Conservation (phyloP, 2,113 vertebrate genomes). For the Mystacornis crossleyi region DNA sequence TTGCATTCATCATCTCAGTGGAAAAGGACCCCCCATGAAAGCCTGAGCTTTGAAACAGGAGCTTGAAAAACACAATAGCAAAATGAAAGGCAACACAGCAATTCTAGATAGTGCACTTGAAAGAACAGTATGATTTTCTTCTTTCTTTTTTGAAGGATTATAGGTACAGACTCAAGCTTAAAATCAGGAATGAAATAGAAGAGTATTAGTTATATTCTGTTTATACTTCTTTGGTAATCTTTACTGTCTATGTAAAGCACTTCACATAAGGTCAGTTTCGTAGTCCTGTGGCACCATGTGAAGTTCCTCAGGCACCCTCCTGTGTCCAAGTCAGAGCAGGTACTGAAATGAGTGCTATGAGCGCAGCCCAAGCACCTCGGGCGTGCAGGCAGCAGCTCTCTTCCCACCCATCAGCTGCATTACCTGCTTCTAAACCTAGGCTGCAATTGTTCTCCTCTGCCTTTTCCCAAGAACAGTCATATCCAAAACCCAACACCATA, state of each 20-base stretch:
- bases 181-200: neutral
- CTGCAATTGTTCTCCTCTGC: neutral
- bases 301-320: neutral
- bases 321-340: neutral
- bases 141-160: neutral
- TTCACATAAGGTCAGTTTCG: neutral
- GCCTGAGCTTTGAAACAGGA: neutral
- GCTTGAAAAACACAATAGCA: neutral
- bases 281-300: neutral
- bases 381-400: fast-evolving
- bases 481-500: neutral
- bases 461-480: neutral
- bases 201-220: neutral
- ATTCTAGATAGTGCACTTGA: neutral
- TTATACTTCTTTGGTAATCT: neutral
- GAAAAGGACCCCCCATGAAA: neutral
- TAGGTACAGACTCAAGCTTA: neutral
- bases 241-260: neutral
- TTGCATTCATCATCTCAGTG: fast-evolving
- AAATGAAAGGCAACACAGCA: neutral
- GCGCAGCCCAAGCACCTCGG: fast-evolving
- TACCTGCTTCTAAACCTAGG: neutral
- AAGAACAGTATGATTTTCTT: neutral
- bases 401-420: fast-evolving
- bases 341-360: fast-evolving